Base-by-base conservation (phyloP, 2,888 invertebrate genomes). In the Protonemura montana region DNA sequence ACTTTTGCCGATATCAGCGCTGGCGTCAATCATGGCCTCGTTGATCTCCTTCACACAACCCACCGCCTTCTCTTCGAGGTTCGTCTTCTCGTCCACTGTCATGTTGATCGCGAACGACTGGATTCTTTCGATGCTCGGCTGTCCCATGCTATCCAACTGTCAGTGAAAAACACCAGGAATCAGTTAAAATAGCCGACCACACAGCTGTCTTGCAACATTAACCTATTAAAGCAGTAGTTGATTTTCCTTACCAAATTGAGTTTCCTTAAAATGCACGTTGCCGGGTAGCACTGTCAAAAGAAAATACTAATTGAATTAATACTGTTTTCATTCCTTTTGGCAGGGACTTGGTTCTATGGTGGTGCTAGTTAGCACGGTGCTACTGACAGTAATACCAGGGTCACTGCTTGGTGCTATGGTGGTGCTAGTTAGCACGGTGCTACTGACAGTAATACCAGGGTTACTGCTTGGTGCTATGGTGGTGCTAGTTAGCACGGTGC, bases 31-130 rank as follows among this genome's bases (percentile, higher is more conserved):
- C 59, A 84, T 84, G 29, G 84, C 84, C 76, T 76, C 84, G 84
- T 84, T 84, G 76, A 84, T 84, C 76, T 84, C 76, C 76, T 76
- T 84, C 59, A 84, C 84, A 28, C 84, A 84, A 27, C 59, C 84
- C 59, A 76, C 59, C 76, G 84, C 84, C 84, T 84, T 84, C 84
- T 84, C 28, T 27, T 84, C 84, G 16, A 84, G 84, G 27, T 84
- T 84, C 82, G 35, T 82, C 76, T 42, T 59, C 16, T 84, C 29
- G 84, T 84, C 84, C 0, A 84, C 76, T 3, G 84, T 76, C 84
- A 84, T 76, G 28, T 84, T 84, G 84, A 84, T 76, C 10, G 84
- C 84, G 76, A 84, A 84, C 76, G 42, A 76, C 29, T 84, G 59
- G 28, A 84, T 84, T n/a, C 59, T 10, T 27, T 76, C 29, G 84